Evolutionary conservation across 2,888 invertebrate genomes (phyloP).

Genomic region (Entomobrya multifasciata): DNA sequence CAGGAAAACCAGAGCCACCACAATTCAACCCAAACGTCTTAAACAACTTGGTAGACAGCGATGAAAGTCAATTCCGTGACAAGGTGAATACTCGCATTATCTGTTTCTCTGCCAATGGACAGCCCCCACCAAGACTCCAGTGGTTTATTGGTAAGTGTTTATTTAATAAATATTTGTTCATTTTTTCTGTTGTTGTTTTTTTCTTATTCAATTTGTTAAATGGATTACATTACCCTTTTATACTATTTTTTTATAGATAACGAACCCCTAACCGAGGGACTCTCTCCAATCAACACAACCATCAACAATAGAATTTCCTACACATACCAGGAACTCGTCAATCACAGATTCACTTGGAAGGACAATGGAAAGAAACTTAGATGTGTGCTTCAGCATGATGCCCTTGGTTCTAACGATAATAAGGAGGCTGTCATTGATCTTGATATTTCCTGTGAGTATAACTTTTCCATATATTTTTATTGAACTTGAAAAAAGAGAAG

Average conservation of each 20-base stretch:
- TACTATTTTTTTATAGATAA: constrained; percentile 66
- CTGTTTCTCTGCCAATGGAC: constrained; percentile 74
- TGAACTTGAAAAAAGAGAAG: background rate
- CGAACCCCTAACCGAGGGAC: constrained; percentile 70
- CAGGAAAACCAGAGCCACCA: constrained; percentile 78
- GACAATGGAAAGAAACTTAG: constrained; percentile 78
- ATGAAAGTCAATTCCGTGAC: constrained; percentile 38
- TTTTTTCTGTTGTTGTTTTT: background rate
- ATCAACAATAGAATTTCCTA: constrained; percentile 42
- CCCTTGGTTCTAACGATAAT: constrained; percentile 70
- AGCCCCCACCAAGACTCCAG: constrained; percentile 77
- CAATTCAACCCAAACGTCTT: constrained; percentile 65
- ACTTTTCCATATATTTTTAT: background rate
- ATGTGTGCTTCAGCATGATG: constrained; percentile 77
- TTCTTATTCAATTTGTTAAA: constrained; percentile 6
- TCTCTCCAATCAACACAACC: constrained; percentile 70
- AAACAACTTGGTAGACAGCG: constrained; percentile 66
- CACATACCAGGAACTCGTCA: constrained; percentile 74
- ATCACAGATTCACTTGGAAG: constrained; percentile 72
- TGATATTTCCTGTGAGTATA: constrained; percentile 77
- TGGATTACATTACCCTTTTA: background rate
- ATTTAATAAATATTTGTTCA: background rate
- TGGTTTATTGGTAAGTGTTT: constrained; percentile 75
- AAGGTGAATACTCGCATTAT: constrained; percentile 58
- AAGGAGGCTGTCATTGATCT: constrained; percentile 70